phyloP scores from a whole-genome alignment of 2,113 vertebrate genomes.

The Onychorhynchus coronatus region DNA sequence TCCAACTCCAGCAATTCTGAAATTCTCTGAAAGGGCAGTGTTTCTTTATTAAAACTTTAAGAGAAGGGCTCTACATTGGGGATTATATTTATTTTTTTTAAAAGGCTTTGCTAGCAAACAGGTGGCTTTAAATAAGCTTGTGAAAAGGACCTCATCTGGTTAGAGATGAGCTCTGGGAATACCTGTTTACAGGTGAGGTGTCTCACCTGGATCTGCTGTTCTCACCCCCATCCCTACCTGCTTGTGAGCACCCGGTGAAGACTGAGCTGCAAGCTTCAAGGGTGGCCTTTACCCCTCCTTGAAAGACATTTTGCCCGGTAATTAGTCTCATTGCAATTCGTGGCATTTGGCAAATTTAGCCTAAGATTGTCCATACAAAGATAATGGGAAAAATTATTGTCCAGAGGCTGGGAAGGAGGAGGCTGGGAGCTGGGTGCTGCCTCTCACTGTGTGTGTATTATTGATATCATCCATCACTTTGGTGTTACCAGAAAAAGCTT shows the following conservation, averaged over 20 bases:
- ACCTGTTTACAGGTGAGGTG: neutral
- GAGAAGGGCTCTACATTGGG: neutral
- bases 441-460: rapidly evolving
- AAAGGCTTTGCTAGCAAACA: neutral
- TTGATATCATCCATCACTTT: neutral
- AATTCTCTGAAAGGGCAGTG: neutral
- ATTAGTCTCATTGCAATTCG: neutral
- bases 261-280: neutral
- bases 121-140: neutral
- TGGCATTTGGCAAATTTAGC: neutral
- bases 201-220: neutral
- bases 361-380: neutral
- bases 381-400: neutral
- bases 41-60: neutral
- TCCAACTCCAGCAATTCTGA: neutral
- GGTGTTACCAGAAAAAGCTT: neutral
- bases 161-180: neutral
- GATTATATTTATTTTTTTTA: neutral
- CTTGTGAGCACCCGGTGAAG: rapidly evolving
- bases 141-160: neutral
- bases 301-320: neutral
- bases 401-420: neutral
- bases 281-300: neutral
- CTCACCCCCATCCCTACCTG: neutral
- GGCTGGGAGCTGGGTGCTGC: neutral